A percentile compares a stretch with the other conserved stretches of the same genome.
Conservation (phyloP, 2,888 invertebrate species). For the Aplocera efformata region DNA sequence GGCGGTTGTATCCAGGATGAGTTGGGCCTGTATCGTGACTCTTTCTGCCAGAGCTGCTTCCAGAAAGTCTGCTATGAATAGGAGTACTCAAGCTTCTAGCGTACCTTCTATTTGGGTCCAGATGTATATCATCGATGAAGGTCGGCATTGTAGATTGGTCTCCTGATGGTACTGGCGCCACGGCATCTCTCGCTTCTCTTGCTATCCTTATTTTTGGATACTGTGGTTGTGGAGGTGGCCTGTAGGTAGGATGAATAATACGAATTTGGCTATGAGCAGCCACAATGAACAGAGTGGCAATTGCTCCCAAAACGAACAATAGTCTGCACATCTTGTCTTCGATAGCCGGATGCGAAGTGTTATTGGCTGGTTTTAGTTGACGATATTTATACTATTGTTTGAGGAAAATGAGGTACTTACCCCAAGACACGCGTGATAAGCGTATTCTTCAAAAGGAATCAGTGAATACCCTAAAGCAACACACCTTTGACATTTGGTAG, state of each 20-base stretch:
- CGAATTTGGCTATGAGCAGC: conserved; percentile 8
- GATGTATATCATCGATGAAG: conserved; percentile 5
- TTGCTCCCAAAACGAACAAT: conserved; percentile 9
- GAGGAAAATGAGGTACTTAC: conserved; percentile 15
- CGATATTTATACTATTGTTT: conserved; percentile 8
- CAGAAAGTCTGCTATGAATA: conserved; percentile 2
- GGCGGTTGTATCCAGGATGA: conserved; percentile 2
- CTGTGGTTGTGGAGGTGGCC: conserved; percentile 6
- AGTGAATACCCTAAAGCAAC: conserved; percentile 15
- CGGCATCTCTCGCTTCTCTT: conserved; percentile 15
- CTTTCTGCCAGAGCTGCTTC: neutral
- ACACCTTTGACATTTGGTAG: no score
- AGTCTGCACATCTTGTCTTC: conserved; percentile 14
- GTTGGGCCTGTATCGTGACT: neutral
- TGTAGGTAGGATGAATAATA: conserved; percentile 19
- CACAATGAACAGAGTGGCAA: conserved; percentile 12
- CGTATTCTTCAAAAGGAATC: neutral
- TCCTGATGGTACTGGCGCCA: conserved; percentile 2
- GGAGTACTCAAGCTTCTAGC: conserved; percentile 2
- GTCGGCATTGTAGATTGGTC: conserved; percentile 10
- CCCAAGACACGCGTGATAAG: neutral
- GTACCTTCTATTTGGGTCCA: conserved; percentile 14
- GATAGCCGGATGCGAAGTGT: conserved; percentile 7
- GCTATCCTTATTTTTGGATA: conserved; percentile 10
- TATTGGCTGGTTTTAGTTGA: conserved; percentile 2